These are phyloP conservation scores for Melipona beecheii DNA, from an alignment of 2,888 invertebrate genomes.

Conservation along the genomic window DNA sequence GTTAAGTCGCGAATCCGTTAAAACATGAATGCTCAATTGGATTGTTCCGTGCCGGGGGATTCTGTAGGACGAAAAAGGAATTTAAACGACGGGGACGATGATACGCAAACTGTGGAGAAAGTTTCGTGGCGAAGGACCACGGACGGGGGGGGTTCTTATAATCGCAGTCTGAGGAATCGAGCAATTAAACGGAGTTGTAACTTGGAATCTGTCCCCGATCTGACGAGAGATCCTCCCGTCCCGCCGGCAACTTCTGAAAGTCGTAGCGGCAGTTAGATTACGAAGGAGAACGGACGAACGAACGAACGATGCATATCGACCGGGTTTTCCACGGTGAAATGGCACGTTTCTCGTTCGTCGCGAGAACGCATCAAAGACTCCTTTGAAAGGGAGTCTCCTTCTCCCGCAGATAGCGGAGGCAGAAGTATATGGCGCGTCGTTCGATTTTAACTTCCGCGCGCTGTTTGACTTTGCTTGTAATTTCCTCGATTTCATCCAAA, in stretches of 20 bases:
- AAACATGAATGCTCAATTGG: conserved; percentile 41
- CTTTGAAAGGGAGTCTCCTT: conserved; percentile 40
- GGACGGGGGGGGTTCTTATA: conserved; percentile 29
- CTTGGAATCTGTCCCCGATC: conserved; percentile 43
- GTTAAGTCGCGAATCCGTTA: conserved; percentile 42
- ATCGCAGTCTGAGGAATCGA: conserved; percentile 46
- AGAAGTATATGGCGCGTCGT: conserved; percentile 10
- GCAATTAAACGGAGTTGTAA: conserved; percentile 65
- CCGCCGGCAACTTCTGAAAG: conserved; percentile 47
- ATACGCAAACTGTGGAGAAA: conserved; percentile 46
- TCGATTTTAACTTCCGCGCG: conserved; percentile 37
- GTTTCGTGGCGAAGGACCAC: conserved; percentile 34
- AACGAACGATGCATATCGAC: conserved; percentile 64
- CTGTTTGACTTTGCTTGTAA: conserved; percentile 22
- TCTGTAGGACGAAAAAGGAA: neutral
- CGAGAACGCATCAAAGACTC: conserved; percentile 55
- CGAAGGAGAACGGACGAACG: neutral
- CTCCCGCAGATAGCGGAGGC: conserved; percentile 10
- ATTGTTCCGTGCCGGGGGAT: conserved; percentile 29
- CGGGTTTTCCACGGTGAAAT: conserved; percentile 51
- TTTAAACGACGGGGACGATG: conserved; percentile 40
- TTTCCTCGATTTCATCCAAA: neutral
- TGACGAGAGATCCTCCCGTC: conserved; percentile 4
- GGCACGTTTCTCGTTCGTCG: conserved; percentile 40
- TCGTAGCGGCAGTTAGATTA: conserved; percentile 56